Percentiles rank a stretch among this genome's conserved stretches.
Conservation (phyloP, 1,140 invertebrate genomes). For the Drosophila rufa region DNA sequence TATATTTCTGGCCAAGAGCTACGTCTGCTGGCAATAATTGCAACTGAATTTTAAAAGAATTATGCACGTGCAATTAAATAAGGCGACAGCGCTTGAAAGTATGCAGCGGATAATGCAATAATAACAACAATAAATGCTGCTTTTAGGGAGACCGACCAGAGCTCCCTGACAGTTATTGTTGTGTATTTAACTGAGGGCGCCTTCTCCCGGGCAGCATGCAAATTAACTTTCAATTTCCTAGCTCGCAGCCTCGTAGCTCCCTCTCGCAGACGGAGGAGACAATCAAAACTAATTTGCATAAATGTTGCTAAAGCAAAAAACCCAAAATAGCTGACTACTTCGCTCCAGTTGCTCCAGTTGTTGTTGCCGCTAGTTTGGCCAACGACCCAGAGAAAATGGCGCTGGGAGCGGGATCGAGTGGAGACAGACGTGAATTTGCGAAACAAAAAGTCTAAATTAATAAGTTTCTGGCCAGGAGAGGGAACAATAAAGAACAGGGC, state of each 20-base stretch:
- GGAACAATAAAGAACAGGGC: slow-evolving; percentile 70
- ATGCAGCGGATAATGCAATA: slow-evolving; percentile 74
- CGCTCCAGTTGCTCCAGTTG: slow-evolving; percentile 16
- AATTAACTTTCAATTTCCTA: slow-evolving; percentile 84
- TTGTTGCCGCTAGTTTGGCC: slow-evolving; percentile 60
- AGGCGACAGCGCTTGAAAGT: slow-evolving; percentile 57
- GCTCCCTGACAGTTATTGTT: slow-evolving; percentile 64
- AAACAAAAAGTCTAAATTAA: slow-evolving; percentile 81
- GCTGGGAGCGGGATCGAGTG: not conserved
- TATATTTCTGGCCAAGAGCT: slow-evolving; percentile 64
- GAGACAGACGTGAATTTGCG: slow-evolving; percentile 70
- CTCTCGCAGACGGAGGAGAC: slow-evolving; percentile 44
- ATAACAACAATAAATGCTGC: slow-evolving; percentile 73
- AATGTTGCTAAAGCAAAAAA: slow-evolving; percentile 75
- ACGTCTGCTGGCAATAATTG: slow-evolving; percentile 57
- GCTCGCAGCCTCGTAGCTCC: not conserved
- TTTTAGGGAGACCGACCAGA: slow-evolving; percentile 13
- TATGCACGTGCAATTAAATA: slow-evolving; percentile 83
- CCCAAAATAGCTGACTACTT: slow-evolving; percentile 55
- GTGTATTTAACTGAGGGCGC: slow-evolving; percentile 73
- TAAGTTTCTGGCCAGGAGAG: slow-evolving; percentile 65
- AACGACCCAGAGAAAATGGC: slow-evolving; percentile 58
- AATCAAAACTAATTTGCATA: slow-evolving; percentile 84
- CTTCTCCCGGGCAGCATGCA: slow-evolving; percentile 70
- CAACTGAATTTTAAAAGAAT: slow-evolving; percentile 82